Conservation (phyloP, 2,797 vertebrate species). For the Gymnocypris eckloni region DNA sequence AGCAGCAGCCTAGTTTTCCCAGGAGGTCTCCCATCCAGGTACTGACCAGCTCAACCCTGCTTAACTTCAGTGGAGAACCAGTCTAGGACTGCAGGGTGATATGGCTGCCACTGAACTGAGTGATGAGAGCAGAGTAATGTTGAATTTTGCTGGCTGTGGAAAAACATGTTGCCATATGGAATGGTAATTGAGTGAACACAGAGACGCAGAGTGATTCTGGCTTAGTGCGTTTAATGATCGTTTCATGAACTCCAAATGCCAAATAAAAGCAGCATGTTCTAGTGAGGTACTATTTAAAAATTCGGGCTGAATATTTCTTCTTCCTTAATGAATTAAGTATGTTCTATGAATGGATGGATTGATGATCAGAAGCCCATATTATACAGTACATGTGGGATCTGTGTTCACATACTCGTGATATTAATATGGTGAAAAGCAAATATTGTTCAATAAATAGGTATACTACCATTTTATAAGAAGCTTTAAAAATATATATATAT, state of each 20-base stretch:
- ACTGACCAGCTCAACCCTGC: too few relatives aligned
- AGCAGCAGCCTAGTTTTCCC: too few relatives aligned
- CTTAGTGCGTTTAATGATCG: constrained; percentile 28
- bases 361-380: background rate
- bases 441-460: background rate
- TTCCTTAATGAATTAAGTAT: background rate
- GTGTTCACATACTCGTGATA: background rate
- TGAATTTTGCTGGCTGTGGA: constrained; percentile 11
- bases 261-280: constrained; percentile 46
- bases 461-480: background rate
- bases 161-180: constrained; percentile 56
- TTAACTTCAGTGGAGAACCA: too few relatives aligned
- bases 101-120: background rate
- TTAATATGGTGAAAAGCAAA: background rate
- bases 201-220: constrained; percentile 50
- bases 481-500: too few relatives aligned
- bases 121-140: background rate
- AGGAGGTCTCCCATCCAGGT: too few relatives aligned
- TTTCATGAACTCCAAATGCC: constrained; percentile 36
- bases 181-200: constrained; percentile 46
- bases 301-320: background rate
- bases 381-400: background rate
- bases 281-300: background rate
- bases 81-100: too few relatives aligned
- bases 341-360: background rate